A percentile compares a stretch with the other conserved stretches of the same genome.
Evolutionary conservation across 2,113 vertebrate species (phyloP).

Genomic region (Mesoclemmys tuberculata): DNA sequence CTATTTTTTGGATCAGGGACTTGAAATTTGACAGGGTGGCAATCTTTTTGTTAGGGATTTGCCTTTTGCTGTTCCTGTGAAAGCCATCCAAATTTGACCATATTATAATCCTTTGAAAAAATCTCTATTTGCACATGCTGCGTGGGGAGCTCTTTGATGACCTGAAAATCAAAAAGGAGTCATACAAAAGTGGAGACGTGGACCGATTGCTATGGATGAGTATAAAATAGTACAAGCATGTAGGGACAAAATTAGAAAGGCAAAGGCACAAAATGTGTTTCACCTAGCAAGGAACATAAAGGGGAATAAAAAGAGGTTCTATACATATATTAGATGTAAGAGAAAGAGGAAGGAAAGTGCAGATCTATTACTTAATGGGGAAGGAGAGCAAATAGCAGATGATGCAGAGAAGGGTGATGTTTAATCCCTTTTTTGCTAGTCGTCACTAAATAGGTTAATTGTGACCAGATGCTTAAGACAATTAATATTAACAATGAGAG

Average conservation of each 20-base stretch:
- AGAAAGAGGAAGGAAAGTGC: neutral
- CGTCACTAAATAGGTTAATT: neutral
- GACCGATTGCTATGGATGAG: neutral
- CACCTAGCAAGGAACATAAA: neutral
- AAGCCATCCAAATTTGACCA: neutral
- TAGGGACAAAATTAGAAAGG: neutral
- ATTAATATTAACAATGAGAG: neutral
- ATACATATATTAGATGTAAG: neutral
- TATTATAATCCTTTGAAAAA: neutral
- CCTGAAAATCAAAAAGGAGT: neutral
- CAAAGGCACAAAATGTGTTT: neutral
- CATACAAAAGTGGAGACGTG: neutral
- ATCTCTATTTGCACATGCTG: neutral
- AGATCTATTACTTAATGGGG: neutral
- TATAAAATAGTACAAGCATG: neutral
- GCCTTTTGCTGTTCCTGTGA: neutral
- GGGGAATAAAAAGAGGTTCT: neutral
- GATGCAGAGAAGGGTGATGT: neutral
- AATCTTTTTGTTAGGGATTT: neutral
- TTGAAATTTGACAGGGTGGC: neutral
- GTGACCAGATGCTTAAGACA: neutral
- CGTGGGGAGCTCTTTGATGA: neutral
- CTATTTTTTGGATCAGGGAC: neutral
- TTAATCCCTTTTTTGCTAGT: too few relatives aligned
- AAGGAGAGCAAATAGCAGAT: neutral